Base-by-base conservation (phyloP, 2,113 vertebrate genomes). In the Coryphaenoides rupestris region DNA sequence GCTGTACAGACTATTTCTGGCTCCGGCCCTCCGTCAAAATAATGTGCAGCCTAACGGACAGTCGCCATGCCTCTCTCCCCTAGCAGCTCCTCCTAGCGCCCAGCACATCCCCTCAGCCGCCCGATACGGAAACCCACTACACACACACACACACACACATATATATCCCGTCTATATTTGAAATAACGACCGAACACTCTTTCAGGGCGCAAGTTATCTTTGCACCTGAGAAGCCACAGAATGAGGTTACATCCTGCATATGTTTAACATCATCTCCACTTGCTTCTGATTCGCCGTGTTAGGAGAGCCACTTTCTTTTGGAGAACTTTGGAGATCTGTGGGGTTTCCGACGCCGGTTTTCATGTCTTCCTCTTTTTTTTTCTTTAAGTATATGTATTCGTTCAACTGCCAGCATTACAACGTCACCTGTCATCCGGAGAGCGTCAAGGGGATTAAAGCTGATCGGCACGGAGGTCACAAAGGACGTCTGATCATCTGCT, bases 241-340 rank as follows among this genome's bases (percentile, higher is more conserved):
- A 86, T 65, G 87, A 76, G 86, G 85, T 84, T 84, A 86, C 53
- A 72, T 83, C 72, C 79, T 85, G 86, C 80, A 88, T 88, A 84
- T 81, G 78, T 84, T 87, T 82, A 79, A 70, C 70, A 85, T 83
- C 79, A 83, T 86, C 65, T 47, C 1, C 14, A 24, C 65, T 69
- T 76, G 68, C 66, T 40, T 40, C 58, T 63, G 47, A 68, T 80
- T 81, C 57, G 53, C 81, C 71, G n/a, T 73, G 19, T 55, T n/a
- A n/a, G n/a, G n/a, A 16, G 60, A 60, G 63, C 58, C 75, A 75
- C 70, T 75, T n/a, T 10, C 9, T 2, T n/a, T 80, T 67, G 56
- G 13, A 60, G 33, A 77, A 79, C 70, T 79, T 84, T 81, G 33
- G 9, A 40, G 33, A 40, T 40, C 4, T 58, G 68, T 78, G 63